phyloP scores from a whole-genome alignment of 2,888 invertebrate genomes.

The Protodeltote pygarga region DNA sequence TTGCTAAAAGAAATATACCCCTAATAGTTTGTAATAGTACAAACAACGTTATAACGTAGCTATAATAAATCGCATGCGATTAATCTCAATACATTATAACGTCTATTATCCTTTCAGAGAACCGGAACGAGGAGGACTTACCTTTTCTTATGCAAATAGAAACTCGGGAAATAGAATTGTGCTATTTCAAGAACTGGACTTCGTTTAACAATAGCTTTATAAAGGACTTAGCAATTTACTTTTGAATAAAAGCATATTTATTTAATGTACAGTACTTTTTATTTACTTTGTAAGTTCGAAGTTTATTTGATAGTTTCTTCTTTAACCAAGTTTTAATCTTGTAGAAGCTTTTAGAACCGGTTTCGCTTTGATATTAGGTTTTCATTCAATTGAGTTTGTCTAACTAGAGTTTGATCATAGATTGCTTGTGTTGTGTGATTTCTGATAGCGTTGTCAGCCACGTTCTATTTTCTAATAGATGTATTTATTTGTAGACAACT shows the following conservation, averaged over 20 bases:
- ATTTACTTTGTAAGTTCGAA: constrained; percentile 2
- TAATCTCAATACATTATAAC: constrained; percentile 19
- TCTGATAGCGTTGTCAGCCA: no score
- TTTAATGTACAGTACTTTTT: constrained; percentile 13
- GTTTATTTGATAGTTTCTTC: background rate
- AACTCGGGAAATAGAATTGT: constrained; percentile 23
- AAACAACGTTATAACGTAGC: constrained; percentile 4
- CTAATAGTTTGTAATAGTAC: background rate
- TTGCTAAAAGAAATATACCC: no score
- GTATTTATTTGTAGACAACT: no score
- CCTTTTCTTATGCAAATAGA: constrained; percentile 41
- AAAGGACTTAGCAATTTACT: constrained; percentile 13
- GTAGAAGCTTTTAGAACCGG: background rate
- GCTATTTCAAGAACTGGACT: constrained; percentile 27
- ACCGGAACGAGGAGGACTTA: constrained; percentile 25
- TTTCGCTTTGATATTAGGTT: background rate
- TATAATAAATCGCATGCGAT: constrained; percentile 22
- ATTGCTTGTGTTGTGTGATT: no score
- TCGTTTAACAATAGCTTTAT: constrained; percentile 7
- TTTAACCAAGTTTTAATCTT: background rate
- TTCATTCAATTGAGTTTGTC: background rate
- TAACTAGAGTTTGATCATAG: no score
- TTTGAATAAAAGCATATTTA: constrained; percentile 12
- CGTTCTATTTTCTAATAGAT: no score
- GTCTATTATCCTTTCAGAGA: constrained; percentile 34